A percentile compares a stretch with the other conserved stretches of the same genome.
phyloP scores from a whole-genome alignment of 2,797 vertebrate species.

The Coccyzus lansbergi region DNA sequence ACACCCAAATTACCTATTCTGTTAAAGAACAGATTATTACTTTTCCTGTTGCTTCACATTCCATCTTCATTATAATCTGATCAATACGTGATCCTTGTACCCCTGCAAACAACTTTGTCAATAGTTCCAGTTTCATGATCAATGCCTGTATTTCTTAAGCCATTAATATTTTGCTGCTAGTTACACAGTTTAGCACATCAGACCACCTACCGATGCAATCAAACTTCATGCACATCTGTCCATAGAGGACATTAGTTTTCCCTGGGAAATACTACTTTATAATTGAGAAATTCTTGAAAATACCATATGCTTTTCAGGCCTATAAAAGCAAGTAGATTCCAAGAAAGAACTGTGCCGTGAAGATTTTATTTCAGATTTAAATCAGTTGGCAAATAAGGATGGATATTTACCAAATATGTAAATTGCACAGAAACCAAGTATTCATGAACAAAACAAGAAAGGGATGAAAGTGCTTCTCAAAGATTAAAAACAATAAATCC shows the following conservation, averaged over 20 bases:
- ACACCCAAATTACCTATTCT: not conserved
- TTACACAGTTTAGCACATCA: not conserved
- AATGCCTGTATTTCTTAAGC: not conserved
- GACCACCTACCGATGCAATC: not conserved
- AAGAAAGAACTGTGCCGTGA: not conserved
- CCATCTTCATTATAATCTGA: constrained; percentile 35
- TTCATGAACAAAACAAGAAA: not conserved
- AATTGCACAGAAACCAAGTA: not conserved
- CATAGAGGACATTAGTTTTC: not conserved
- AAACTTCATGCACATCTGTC: not conserved
- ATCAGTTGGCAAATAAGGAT: not conserved
- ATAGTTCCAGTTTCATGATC: not conserved
- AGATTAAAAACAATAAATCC: not conserved
- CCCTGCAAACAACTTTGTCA: constrained; percentile 2
- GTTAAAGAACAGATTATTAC: not conserved
- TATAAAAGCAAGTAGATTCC: not conserved
- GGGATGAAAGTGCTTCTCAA: not conserved
- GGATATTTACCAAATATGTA: not conserved
- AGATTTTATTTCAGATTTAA: not conserved
- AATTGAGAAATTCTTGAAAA: not conserved
- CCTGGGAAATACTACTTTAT: not conserved
- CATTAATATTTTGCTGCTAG: not conserved
- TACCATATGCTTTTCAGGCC: not conserved
- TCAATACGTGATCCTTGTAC: not conserved
- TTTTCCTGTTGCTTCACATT: not conserved